Evolutionary conservation across 2,888 invertebrate species (phyloP).

Genomic region (Pyrrhosoma nymphula): DNA sequence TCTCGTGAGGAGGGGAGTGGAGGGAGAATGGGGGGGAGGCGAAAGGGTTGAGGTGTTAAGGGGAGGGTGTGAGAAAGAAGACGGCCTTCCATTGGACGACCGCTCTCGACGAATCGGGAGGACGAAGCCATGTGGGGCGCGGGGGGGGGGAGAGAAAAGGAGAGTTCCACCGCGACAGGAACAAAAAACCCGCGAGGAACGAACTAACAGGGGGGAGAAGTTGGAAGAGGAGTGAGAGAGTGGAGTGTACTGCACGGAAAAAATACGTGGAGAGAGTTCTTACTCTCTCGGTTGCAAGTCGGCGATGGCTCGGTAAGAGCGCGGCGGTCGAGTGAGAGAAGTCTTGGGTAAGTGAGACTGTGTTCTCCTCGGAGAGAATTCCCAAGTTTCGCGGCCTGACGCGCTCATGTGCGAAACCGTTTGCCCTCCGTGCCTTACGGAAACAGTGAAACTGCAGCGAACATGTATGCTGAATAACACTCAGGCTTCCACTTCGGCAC

Average conservation of each 20-base stretch:
- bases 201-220: not conserved
- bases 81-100: conserved; percentile 65
- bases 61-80: conserved; percentile 61
- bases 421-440: not conserved
- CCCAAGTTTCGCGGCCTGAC: not conserved
- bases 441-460: not conserved
- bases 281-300: not conserved
- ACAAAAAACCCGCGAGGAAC: conserved; percentile 51
- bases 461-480: not conserved
- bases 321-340: not conserved
- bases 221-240: not conserved
- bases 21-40: not conserved
- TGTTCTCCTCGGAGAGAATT: not conserved
- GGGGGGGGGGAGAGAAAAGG: not conserved
- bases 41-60: conserved; percentile 55
- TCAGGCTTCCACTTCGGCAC: not conserved
- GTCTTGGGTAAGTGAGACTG: not conserved
- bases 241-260: not conserved
- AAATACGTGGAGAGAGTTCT: not conserved
- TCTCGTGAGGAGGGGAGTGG: not conserved
- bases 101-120: conserved; percentile 59
- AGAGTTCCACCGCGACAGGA: conserved; percentile 1
- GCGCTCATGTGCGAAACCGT: not conserved
- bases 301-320: not conserved
- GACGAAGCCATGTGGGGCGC: conserved; percentile 58